phyloP scores from a whole-genome alignment of 2,113 vertebrate genomes.

The Gracilinanus agilis region DNA sequence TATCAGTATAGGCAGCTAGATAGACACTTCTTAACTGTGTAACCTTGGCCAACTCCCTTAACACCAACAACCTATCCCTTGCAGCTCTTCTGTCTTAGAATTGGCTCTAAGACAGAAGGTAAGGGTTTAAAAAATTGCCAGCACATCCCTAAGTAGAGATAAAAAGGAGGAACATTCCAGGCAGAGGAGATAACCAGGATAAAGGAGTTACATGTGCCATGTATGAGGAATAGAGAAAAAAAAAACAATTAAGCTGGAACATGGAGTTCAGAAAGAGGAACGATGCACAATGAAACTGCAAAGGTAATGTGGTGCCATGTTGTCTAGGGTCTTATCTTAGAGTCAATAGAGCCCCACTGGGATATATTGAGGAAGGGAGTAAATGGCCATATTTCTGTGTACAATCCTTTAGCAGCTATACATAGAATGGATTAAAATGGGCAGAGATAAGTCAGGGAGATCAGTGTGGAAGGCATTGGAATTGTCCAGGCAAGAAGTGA shows the following conservation, averaged over 20 bases:
- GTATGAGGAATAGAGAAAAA: neutral
- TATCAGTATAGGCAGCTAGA: too few relatives aligned
- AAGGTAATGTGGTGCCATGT: neutral
- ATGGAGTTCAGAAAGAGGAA: neutral
- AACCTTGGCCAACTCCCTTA: too few relatives aligned
- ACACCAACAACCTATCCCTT: too few relatives aligned
- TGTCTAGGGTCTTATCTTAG: neutral
- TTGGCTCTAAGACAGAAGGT: too few relatives aligned
- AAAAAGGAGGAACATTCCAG: neutral
- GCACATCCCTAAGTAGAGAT: neutral
- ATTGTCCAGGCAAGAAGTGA: neutral
- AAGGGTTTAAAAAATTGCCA: neutral
- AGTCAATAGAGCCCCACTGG: neutral
- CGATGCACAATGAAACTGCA: neutral
- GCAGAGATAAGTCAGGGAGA: neutral
- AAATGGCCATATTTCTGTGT: neutral
- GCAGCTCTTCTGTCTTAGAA: too few relatives aligned
- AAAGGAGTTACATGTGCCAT: neutral
- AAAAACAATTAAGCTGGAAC: neutral
- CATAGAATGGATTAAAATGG: neutral
- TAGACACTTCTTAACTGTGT: too few relatives aligned
- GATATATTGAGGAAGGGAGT: neutral
- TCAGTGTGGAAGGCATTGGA: neutral
- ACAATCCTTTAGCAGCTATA: neutral
- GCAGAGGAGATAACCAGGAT: neutral